phyloP scores from a whole-genome alignment of 2,888 invertebrate genomes.

The Lepidochitona cinerea region DNA sequence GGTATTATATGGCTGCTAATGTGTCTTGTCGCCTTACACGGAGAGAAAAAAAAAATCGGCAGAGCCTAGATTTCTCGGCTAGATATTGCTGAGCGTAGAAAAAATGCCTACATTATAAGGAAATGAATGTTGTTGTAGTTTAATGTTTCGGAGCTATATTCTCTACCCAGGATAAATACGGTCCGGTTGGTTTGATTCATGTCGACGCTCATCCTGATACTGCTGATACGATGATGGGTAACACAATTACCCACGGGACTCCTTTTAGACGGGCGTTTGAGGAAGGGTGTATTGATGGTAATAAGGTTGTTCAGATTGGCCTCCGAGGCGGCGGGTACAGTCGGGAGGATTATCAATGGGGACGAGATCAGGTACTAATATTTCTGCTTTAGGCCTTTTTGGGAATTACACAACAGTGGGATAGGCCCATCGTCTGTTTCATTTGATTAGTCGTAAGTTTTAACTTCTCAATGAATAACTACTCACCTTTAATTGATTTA shows the following conservation, averaged over 20 bases:
- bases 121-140: too few relatives aligned
- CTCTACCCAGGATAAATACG: slow-evolving; percentile 61
- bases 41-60: too few relatives aligned
- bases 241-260: slow-evolving; percentile 68
- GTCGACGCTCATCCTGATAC: slow-evolving; percentile 70
- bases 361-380: slow-evolving; percentile 50
- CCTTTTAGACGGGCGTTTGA: slow-evolving; percentile 68
- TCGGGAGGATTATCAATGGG: slow-evolving; percentile 56
- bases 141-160: too few relatives aligned
- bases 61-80: too few relatives aligned
- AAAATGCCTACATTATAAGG: too few relatives aligned
- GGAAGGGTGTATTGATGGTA: slow-evolving; percentile 64
- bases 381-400: background rate
- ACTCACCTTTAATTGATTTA: too few relatives aligned
- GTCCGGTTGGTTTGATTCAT: slow-evolving; percentile 69
- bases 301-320: slow-evolving; percentile 68
- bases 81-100: too few relatives aligned
- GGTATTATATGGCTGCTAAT: too few relatives aligned
- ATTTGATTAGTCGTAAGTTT: too few relatives aligned
- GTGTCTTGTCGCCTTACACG: too few relatives aligned
- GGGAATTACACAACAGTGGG: background rate
- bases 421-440: too few relatives aligned
- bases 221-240: slow-evolving; percentile 61
- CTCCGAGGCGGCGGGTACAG: slow-evolving; percentile 62
- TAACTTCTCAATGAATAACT: too few relatives aligned